Evolutionary conservation across 2,888 invertebrate species (phyloP).

Genomic region (Epiblema foenella): DNA sequence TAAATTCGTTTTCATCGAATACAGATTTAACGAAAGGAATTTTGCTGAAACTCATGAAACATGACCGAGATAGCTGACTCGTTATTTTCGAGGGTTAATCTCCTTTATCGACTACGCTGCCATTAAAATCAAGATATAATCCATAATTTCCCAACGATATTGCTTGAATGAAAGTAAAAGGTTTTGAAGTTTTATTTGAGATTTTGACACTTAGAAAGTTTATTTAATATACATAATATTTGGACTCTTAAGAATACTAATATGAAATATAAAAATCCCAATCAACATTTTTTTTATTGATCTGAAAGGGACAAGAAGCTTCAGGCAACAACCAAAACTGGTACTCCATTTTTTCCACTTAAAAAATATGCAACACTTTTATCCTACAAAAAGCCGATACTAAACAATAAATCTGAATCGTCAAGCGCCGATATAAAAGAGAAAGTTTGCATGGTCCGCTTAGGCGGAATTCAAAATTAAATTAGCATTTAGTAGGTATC

Average conservation of each 20-base stretch:
- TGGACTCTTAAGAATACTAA: conserved; percentile 1
- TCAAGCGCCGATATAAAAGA: conserved; percentile 51
- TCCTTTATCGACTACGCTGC: conserved; percentile 56
- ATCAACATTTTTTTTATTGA: conserved; percentile 1
- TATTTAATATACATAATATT: too few species aligned
- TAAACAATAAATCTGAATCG: conserved; percentile 42
- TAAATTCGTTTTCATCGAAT: conserved; percentile 23
- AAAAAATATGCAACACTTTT: conserved; percentile 7
- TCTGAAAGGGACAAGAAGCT: conserved; percentile 16
- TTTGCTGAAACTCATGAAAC: conserved; percentile 59
- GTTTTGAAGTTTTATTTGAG: conserved; percentile 11
- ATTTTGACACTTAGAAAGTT: too few species aligned
- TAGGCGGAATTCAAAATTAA: conserved; percentile 65
- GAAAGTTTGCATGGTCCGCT: conserved; percentile 57
- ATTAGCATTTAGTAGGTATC: conserved; percentile 75
- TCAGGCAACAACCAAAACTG: conserved; percentile 4
- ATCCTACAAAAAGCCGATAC: conserved; percentile 2
- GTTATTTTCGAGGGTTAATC: conserved; percentile 63
- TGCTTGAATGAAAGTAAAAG: conserved; percentile 22
- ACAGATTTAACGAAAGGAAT: conserved; percentile 53
- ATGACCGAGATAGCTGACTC: conserved; percentile 61
- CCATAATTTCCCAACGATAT: conserved; percentile 52
- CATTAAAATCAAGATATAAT: conserved; percentile 55
- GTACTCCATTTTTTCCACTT: background rate
- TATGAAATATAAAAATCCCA: conserved; percentile 9